Base-by-base conservation (phyloP, 1,140 invertebrate species). In the Aphelinus certus region DNA sequence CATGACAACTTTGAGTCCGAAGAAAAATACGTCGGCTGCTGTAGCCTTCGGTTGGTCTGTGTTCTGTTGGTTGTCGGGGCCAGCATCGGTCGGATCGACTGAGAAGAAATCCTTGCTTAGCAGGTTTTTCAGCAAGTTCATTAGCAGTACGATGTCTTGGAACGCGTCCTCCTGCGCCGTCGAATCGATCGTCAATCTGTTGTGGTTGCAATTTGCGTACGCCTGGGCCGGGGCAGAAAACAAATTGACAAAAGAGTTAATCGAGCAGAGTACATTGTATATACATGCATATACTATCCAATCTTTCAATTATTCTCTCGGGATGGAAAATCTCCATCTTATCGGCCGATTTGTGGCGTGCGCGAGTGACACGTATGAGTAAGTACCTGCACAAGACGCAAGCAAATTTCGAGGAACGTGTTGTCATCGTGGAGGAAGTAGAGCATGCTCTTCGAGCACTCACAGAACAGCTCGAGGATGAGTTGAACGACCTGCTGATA, bases 401-500 rank as follows among this genome's bases (percentile, higher is more conserved):
- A 47, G 46, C 57, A 71, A 2, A 76, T 57, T 46, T 64, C 60
- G 2, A 84, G 84, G 56, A 82, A 79, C 76, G 89, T 91, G 76
- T 93, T 91, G 9, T 85, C 82, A 78, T 86, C 81, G 9, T 84
- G 88, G 3, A 95, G 89, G 76, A 91, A 93, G 79, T 91, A 91
- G 53, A 95, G 83, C 89, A 94, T 92, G 73, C 89, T 86, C 72
- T 92, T 91, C 1, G 93, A 91, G 81, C 91, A 92, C 82, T 94
- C 92, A 65, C 90, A 90, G 75, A 95, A 92, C 2, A 96, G 85
- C 82, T 95, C 93, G 63, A 97, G 85, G 69, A 95, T 91, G 9
- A 95, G 88, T 80, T 95, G 91, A 42, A 96, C 93, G 69, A 97
- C 91, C 71, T 93, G 90, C 64, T 93, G 92, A 86, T 95, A 96